Evolutionary conservation across 2,113 vertebrate species (phyloP), one percentile per base, ranked within the genome.

Genomic region (Meles meles): DNA sequence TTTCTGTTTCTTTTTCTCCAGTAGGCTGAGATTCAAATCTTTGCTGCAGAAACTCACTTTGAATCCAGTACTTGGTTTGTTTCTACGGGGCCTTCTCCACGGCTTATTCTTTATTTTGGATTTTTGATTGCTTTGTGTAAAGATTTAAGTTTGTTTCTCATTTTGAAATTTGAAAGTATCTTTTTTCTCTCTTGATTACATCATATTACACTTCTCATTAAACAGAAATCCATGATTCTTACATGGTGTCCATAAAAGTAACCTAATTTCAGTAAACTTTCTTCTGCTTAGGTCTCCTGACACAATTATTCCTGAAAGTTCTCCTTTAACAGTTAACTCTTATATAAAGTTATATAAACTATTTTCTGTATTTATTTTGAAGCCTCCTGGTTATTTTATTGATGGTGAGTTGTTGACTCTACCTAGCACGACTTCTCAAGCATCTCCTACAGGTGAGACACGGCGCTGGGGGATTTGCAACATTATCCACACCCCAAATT

Each of bases 221-320:
- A 89, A 72, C n/a, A 93, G 86, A 93, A 79, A 90, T 87, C 6
- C 23, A 21, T 81, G 34, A 65, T 44, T 77, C 52, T 65, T n/a
- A 29, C 42, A 31, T 77, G n/a, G 12, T 71, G 55, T 31, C 52
- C 27, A 34, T 55, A 37, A 83, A 59, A 17, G 25, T 39, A 47
- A 79, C 15, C 44, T 57, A 52, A 93, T 21, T 72, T 39, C 25
- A 71, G 20, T 65, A 9, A 12, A 14, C 14, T 92, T 87, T 52
- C 42, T 47, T 18, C 63, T 39, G 21, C 31, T 77, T 57, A 42
- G 14, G 5, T 76, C 65, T 88, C 39, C 47, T 59, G 67, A 47
- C 23, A 7, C 3, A 47, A 79, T 55, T 25, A 37, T 49, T 88
- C 44, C 55, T 37, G 12, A 77, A 55, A 44, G 7, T 34, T 69